Percentiles rank a stretch among this genome's conserved stretches.
phyloP scores from a whole-genome alignment of 2,888 invertebrate species.

The Macrostomum cliftonense region DNA sequence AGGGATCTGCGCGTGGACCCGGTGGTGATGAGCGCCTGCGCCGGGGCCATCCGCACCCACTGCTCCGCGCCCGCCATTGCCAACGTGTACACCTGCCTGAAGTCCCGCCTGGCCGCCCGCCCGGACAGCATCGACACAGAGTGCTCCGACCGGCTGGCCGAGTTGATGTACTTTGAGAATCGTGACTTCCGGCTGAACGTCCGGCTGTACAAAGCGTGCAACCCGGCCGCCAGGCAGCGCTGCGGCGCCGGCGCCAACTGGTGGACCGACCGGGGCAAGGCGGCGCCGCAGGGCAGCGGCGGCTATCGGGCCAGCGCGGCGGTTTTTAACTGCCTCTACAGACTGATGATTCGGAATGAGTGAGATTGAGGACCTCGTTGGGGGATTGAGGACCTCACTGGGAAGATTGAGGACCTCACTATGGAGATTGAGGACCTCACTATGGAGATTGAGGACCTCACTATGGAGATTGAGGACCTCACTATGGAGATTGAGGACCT shows the following conservation, averaged over 20 bases:
- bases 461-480: too few relatives aligned
- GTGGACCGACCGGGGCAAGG: too few relatives aligned
- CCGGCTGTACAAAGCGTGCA: conserved; percentile 61
- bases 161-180: conserved; percentile 89
- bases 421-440: too few relatives aligned
- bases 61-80: neutral
- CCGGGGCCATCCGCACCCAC: neutral
- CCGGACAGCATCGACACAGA: conserved; percentile 20
- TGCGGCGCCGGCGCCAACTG: conserved; percentile 49
- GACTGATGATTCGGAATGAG: neutral
- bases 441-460: too few relatives aligned
- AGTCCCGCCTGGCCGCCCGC: neutral
- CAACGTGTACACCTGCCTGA: neutral
- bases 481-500: too few relatives aligned
- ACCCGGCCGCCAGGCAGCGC: conserved; percentile 59
- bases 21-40: neutral
- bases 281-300: too few relatives aligned
- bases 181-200: conserved; percentile 56
- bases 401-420: too few relatives aligned
- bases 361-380: too few relatives aligned
- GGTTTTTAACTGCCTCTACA: neutral
- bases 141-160: conserved; percentile 73
- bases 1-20: neutral
- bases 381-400: too few relatives aligned
- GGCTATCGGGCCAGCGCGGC: neutral